Evolutionary conservation across 1,140 invertebrate species (phyloP).

Genomic region (Phenacoccus solenopsis): DNA sequence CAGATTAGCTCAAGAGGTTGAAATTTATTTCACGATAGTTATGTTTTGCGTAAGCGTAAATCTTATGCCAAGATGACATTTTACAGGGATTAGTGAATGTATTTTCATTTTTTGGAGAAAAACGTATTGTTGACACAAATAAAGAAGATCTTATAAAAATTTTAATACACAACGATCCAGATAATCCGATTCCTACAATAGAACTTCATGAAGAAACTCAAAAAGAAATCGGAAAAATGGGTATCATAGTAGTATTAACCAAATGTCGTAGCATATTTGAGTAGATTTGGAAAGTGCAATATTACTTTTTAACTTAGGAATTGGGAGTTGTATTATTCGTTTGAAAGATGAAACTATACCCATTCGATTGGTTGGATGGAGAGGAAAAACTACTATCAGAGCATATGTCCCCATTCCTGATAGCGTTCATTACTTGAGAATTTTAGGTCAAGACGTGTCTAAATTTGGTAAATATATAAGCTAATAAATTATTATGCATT

Average conservation of each 20-base stretch:
- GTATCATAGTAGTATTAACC: constrained; percentile 36
- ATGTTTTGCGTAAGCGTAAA: background rate
- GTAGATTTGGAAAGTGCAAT: constrained; percentile 24
- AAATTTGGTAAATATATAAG: constrained; percentile 48
- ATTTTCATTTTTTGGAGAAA: constrained; percentile 45
- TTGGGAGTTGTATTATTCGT: constrained; percentile 61
- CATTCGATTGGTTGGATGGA: constrained; percentile 75
- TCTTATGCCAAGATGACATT: constrained; percentile 19
- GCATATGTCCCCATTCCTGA: constrained; percentile 73
- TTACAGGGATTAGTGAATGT: constrained; percentile 53
- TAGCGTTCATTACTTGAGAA: constrained; percentile 67
- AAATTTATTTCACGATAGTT: constrained; percentile 16
- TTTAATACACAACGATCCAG: constrained; percentile 54
- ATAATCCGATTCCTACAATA: constrained; percentile 52
- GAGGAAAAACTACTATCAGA: constrained; percentile 69
- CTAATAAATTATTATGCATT: constrained; percentile 35
- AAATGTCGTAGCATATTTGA: constrained; percentile 18
- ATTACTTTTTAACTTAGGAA: constrained; percentile 34
- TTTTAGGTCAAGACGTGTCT: constrained; percentile 68
- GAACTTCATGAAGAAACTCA: constrained; percentile 49
- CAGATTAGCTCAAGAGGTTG: constrained; percentile 49
- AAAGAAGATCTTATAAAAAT: constrained; percentile 59
- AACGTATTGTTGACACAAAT: constrained; percentile 48
- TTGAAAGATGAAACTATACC: constrained; percentile 36
- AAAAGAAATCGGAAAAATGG: constrained; percentile 46